Conservation (phyloP, 1,140 invertebrate genomes). For the Ruditapes philippinarum region DNA sequence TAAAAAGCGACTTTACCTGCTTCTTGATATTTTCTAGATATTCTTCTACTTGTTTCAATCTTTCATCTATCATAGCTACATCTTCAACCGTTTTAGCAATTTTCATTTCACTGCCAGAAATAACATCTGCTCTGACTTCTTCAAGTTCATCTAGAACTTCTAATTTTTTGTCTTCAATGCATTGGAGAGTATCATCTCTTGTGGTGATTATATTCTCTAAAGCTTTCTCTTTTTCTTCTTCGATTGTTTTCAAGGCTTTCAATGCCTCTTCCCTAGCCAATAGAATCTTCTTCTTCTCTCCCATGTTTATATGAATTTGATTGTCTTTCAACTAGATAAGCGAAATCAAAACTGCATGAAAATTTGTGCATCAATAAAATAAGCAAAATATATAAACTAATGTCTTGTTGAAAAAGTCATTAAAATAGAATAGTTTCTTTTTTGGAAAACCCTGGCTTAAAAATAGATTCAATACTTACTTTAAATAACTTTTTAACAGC, state of each 20-base stretch:
- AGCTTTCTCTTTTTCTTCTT: background rate
- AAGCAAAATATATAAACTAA: too few relatives aligned
- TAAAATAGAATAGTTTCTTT: too few relatives aligned
- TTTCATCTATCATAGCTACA: background rate
- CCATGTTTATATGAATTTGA: background rate
- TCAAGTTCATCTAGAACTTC: background rate
- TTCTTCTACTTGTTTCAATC: background rate
- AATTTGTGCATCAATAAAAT: too few relatives aligned
- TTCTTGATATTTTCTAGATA: background rate
- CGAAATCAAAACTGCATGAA: too few relatives aligned
- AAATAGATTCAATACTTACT: too few relatives aligned
- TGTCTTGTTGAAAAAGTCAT: too few relatives aligned
- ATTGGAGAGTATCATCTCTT: background rate
- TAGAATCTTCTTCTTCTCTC: background rate
- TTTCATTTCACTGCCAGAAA: too few relatives aligned
- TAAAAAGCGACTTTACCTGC: too few relatives aligned
- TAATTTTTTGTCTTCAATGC: background rate
- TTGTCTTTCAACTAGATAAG: background rate
- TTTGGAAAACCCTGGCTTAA: too few relatives aligned
- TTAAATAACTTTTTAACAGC: background rate
- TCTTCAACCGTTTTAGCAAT: too few relatives aligned
- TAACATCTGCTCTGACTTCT: background rate
- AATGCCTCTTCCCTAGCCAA: background rate
- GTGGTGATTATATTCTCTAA: background rate
- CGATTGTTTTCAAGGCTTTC: background rate